A percentile compares a stretch with the other conserved stretches of the same genome.
Conservation (phyloP, 2,113 vertebrate species). For the Piaya cayana region DNA sequence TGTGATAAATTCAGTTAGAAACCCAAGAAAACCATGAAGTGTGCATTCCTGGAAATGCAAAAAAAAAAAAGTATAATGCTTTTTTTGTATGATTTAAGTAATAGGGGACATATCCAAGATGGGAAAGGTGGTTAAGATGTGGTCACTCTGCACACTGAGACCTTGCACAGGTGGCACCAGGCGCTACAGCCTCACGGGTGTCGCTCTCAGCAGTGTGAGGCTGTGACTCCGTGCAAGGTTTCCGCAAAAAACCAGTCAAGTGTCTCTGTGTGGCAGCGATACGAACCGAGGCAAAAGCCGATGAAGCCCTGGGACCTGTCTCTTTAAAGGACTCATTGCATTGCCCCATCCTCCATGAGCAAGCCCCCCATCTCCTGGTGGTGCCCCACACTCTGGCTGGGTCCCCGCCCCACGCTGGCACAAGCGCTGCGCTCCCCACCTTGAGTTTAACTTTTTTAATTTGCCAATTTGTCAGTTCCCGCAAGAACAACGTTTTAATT, state of each 20-base stretch:
- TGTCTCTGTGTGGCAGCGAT: not conserved
- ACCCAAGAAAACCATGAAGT: not conserved
- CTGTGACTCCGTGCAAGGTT: not conserved
- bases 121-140: not conserved
- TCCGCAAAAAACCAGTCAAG: not conserved
- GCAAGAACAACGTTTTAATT: constrained; percentile 81
- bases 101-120: not conserved
- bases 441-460: constrained; percentile 74
- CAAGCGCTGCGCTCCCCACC: constrained; percentile 63
- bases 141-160: not conserved
- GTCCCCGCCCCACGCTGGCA: constrained; percentile 57
- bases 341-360: constrained; percentile 46
- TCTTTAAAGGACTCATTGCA: constrained; percentile 70
- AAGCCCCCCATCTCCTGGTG: not conserved
- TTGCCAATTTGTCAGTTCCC: constrained; percentile 75
- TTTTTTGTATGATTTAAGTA: not conserved
- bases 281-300: not conserved
- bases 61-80: too few species aligned
- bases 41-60: not conserved
- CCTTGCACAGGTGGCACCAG: not conserved
- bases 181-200: not conserved
- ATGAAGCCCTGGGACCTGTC: constrained; percentile 68
- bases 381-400: constrained; percentile 40
- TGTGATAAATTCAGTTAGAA: not conserved
- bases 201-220: not conserved